These are phyloP conservation scores for Cecropterus lyciades DNA, from an alignment of 1,140 invertebrate species.

Conservation along the genomic window DNA sequence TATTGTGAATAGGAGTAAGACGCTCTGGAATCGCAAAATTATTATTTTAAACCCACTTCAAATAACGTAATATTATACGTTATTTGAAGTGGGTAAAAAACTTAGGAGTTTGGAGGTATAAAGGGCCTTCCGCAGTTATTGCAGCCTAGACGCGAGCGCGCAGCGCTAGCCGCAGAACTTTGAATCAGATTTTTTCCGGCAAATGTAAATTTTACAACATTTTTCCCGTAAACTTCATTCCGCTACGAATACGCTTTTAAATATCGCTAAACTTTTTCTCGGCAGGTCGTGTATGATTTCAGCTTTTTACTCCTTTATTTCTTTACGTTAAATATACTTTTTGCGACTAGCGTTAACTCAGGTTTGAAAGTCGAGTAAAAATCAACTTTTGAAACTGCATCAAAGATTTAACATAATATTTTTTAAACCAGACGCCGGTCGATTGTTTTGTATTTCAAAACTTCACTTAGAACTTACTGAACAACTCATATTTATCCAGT, in stretches of 20 bases:
- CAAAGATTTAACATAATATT: no score
- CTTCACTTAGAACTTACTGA: no score
- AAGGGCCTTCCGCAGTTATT: slow-evolving; percentile 3
- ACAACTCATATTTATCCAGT: no score
- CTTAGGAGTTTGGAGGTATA: slow-evolving; percentile 1
- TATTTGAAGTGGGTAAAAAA: no score
- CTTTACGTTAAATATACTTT: slow-evolving; percentile 9
- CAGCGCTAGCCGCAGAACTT: slow-evolving; percentile 13
- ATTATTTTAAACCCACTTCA: no score
- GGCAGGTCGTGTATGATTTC: slow-evolving; percentile 25
- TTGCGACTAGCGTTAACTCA: not conserved
- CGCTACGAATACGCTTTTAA: slow-evolving; percentile 32
- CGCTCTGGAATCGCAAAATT: no score
- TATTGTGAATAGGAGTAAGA: no score
- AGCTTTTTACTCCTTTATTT: slow-evolving; percentile 14
- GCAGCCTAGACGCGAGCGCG: not conserved
- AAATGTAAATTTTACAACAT: slow-evolving; percentile 38
- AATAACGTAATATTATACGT: no score
- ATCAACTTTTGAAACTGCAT: no score
- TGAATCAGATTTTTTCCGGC: slow-evolving; percentile 35
- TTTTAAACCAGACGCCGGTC: no score
- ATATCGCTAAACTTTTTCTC: slow-evolving; percentile 33
- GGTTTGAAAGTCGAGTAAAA: no score
- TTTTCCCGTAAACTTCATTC: slow-evolving; percentile 33
- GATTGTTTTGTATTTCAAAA: no score